phyloP scores from a whole-genome alignment of 1,140 invertebrate genomes.

The Heliconius himera region DNA sequence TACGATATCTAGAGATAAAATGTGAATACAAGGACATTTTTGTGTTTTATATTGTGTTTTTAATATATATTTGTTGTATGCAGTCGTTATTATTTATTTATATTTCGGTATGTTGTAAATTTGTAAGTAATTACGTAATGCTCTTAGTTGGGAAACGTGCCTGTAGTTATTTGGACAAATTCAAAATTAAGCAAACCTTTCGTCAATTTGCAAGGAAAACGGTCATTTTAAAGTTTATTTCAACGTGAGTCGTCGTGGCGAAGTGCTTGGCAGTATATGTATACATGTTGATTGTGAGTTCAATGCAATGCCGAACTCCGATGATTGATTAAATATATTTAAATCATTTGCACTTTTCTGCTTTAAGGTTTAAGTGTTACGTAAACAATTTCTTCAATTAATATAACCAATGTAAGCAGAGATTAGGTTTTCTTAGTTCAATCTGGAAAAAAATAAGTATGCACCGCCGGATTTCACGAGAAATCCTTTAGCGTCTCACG shows the following conservation, averaged over 20 bases:
- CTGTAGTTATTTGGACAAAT: background rate
- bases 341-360: too few species aligned
- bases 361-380: too few species aligned
- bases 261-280: background rate
- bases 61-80: background rate
- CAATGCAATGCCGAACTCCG: too few species aligned
- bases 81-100: background rate
- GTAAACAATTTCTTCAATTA: too few species aligned
- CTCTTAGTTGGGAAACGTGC: slow-evolving; percentile 6
- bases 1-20: slow-evolving; percentile 33
- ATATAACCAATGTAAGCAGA: too few species aligned
- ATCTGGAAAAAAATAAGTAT: too few species aligned
- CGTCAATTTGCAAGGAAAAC: background rate
- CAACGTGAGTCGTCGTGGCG: background rate
- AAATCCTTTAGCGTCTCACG: too few species aligned
- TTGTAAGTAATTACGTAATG: slow-evolving; percentile 4
- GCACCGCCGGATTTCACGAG: too few species aligned
- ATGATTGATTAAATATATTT: too few species aligned
- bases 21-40: slow-evolving; percentile 35
- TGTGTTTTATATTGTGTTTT: background rate
- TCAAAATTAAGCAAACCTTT: background rate
- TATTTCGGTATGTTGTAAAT: background rate
- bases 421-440: too few species aligned
- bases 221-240: background rate
- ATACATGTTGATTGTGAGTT: background rate